Evolutionary conservation across 2,888 invertebrate genomes (phyloP).

Genomic region (Phyllotreta cruciferae): DNA sequence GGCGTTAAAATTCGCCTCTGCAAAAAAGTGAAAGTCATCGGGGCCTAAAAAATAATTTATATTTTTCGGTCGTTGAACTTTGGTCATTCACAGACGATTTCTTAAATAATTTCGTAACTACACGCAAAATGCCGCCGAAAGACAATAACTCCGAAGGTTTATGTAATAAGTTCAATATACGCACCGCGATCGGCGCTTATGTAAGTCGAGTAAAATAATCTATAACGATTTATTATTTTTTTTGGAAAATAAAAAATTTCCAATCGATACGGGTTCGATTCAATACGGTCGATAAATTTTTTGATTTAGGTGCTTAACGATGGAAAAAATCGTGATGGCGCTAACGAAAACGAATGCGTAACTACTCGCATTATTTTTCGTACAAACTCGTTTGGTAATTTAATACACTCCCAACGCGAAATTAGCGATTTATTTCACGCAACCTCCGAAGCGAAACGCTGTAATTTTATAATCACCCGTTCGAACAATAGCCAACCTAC

Average conservation of each 20-base stretch:
- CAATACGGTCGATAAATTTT: too few species aligned
- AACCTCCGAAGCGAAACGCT: too few species aligned
- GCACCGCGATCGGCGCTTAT: slow-evolving; percentile 32
- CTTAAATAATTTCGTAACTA: slow-evolving; percentile 52
- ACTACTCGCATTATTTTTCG: too few species aligned
- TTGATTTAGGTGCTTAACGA: too few species aligned
- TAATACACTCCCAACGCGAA: too few species aligned
- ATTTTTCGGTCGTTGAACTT: slow-evolving; percentile 55
- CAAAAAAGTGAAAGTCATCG: slow-evolving; percentile 60
- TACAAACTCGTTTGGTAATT: too few species aligned
- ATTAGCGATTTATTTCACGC: too few species aligned
- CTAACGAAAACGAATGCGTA: too few species aligned
- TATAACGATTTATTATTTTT: slow-evolving; percentile 7
- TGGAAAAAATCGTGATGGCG: too few species aligned
- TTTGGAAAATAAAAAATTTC: neutral
- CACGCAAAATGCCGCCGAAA: slow-evolving; percentile 47
- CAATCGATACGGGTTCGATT: too few species aligned
- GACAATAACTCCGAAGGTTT: slow-evolving; percentile 43
- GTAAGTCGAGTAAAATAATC: slow-evolving; percentile 17
- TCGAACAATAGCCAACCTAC: too few species aligned
- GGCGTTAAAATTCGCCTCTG: slow-evolving; percentile 54
- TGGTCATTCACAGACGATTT: slow-evolving; percentile 51
- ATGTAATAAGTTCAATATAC: slow-evolving; percentile 44
- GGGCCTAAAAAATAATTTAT: slow-evolving; percentile 53
- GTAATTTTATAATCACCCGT: too few species aligned